Evolutionary conservation across 1,140 invertebrate species (phyloP), one percentile per base, ranked within the genome.

Genomic region (Drosophila bocki): DNA sequence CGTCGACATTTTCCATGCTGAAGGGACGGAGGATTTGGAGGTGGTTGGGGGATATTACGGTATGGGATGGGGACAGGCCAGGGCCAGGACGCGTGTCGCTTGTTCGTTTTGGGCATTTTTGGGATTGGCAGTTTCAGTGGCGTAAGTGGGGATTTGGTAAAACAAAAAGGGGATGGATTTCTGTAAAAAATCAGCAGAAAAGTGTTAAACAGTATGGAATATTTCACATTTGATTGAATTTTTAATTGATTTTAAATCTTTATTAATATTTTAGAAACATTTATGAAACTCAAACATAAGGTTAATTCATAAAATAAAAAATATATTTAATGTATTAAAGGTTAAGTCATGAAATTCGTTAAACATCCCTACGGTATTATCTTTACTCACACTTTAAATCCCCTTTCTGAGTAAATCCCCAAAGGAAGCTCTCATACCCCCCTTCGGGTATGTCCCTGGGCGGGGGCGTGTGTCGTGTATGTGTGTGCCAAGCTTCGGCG

Each of bases 51-150:
- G 5, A 6, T 22, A 13, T 37, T 3, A 53, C 32, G 61, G 29
- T 51, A 19, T 33, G 50, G 48, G 26, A 7, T 12, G 42, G 64
- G 54, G 51, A 47, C 77, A 71, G 68, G 67, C 54, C 54, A 57
- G 41, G 57, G 60, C 67, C 76, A 71, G 85, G 85, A 82, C 84
- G 84, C 84, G 84, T 88, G 85, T 88, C 85, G 84, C 81, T 88
- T 84, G 85, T 88, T 90, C 84, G 84, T 88, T 88, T 87, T 88
- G 77, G 85, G 70, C 75, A 61, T 62, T 87, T 87, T 87, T 78
- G 67, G 74, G 76, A 75, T 88, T 82, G 82, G 50, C 76, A 72
- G 56, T 61, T 15, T 15, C 57, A 65, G 62, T 62, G 62, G 62
- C 57, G 57, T 61, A 62, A 35, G 62, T 19, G 19, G 15, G 3